These are phyloP conservation scores for Laothoe populi DNA, from an alignment of 2,888 invertebrate species.

Conservation along the genomic window DNA sequence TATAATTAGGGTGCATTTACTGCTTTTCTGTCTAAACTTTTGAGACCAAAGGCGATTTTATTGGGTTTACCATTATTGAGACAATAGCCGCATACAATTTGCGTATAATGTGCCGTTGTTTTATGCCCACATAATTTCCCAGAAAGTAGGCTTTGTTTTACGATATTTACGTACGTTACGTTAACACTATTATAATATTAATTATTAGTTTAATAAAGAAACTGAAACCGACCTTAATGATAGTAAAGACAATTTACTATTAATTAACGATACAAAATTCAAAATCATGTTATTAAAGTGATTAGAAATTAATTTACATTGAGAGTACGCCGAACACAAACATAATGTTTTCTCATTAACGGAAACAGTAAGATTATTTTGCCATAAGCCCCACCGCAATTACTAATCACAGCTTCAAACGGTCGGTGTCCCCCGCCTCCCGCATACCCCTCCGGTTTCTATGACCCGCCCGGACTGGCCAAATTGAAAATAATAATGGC, in stretches of 20 bases:
- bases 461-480: slow-evolving; percentile 48
- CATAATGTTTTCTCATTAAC: slow-evolving; percentile 72
- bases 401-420: slow-evolving; percentile 75
- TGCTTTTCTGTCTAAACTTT: too few species aligned
- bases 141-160: too few species aligned
- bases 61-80: too few species aligned
- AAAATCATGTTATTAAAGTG: slow-evolving; percentile 29
- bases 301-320: slow-evolving; percentile 63
- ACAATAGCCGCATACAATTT: too few species aligned
- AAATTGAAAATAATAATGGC: slow-evolving; percentile 66
- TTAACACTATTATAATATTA: too few species aligned
- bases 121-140: too few species aligned
- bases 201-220: too few species aligned
- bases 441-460: slow-evolving; percentile 52
- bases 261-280: slow-evolving; percentile 11
- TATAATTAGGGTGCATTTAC: too few species aligned
- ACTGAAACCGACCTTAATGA: too few species aligned
- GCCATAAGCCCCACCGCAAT: slow-evolving; percentile 65
- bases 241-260: not conserved
- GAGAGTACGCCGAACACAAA: slow-evolving; percentile 50
- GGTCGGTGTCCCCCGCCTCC: slow-evolving; percentile 55
- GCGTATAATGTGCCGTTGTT: too few species aligned
- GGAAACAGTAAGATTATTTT: slow-evolving; percentile 66
- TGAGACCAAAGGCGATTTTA: too few species aligned
- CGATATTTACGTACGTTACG: too few species aligned